Evolutionary conservation across 2,113 vertebrate species (phyloP), one percentile per base, ranked within the genome.

Genomic region (Melozone crissalis): DNA sequence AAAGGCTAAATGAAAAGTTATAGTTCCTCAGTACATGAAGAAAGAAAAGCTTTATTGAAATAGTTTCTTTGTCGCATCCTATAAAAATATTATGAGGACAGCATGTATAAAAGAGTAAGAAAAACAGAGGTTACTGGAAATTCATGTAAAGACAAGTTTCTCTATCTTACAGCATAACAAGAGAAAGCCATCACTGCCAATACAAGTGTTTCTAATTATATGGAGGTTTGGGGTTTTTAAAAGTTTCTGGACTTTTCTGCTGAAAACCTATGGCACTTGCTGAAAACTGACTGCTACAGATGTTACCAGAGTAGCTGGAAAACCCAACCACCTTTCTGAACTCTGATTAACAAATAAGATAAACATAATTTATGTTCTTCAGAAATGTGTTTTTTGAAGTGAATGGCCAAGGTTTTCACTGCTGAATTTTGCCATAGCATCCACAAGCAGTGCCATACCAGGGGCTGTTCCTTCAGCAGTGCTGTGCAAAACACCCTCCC

Each of bases 1-100:
- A 89, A 95, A 96, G 96, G 65, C 90, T 96, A 96, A 52, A 94
- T 92, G 95, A 96, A 95, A 97, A 96, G 93, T 95, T 80, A 79
- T n/a, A 81, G 63, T 83, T 95, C 90, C 46, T 96, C 88, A 95
- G 89, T 93, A 95, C 89, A 69, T 58, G 88, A 96, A 95, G 77
- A 82, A 95, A 93, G 76, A 49, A 75, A 89, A 84, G 54, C 58
- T 95, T 95, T 91, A 95, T 87, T 96, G 84, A 84, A 95, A 96
- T 74, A 86, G 69, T 82, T 77, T 93, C 94, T 96, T 94, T 93
- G 93, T 92, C 6, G 2, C 61, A 67, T 94, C 88, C 94, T 94
- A 92, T 95, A 91, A 97, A 97, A 97, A 88, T 96, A 76, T 93
- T 97, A 94, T 77, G 93, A 96, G 83, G 93, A 94, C 90, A 94